Evolutionary conservation across 2,797 vertebrate species (phyloP), one percentile per base, ranked within the genome.

Genomic region (Spinibarbus caldwelli): DNA sequence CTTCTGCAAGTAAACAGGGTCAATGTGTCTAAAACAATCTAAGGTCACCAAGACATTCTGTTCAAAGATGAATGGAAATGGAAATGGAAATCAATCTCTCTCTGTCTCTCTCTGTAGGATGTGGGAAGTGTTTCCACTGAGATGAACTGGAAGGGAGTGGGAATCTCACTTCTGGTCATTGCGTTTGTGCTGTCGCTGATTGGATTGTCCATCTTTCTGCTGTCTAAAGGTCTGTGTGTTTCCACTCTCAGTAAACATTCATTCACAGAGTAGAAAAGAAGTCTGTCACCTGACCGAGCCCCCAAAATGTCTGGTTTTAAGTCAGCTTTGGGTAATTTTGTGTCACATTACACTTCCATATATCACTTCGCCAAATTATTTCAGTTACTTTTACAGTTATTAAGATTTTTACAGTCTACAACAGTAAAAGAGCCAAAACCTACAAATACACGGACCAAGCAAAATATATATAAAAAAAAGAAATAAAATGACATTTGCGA

Each of bases 61-160:
- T 43, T 71, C 7, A 15, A 70, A 70, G 38, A 15, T 70, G 0
- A 71, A 15, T 43, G 23, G 0, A 38, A 38, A 38, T 4, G 31
- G 3, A 49, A 49, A 49, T 49, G 15, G 0, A 38, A 38, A 38
- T 7, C 36, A 38, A 38, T 38, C 36, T 41, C 41, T 41, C 41
- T 41, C 38, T 41, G 23, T 83, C 2, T 86, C 19, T 78, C 67
- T 84, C 57, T 91, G 0, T 26, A 95, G 95, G 93, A 94, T 59
- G n/a, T 93, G 0, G 86, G 83, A 23, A 93, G 89, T 1, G 86
- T 92, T 4, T 93, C 88, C 49, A 43, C 80, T 1, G 94, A 95
- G 29, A 91, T 88, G 41, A 95, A 95, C 92, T 95, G 95, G 95
- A 95, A 95, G 80, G 94, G 95, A 10, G 95, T 95, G 12, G 93